Conservation (phyloP, 2,113 vertebrate genomes). For the Chamaetylas fuelleborni region DNA sequence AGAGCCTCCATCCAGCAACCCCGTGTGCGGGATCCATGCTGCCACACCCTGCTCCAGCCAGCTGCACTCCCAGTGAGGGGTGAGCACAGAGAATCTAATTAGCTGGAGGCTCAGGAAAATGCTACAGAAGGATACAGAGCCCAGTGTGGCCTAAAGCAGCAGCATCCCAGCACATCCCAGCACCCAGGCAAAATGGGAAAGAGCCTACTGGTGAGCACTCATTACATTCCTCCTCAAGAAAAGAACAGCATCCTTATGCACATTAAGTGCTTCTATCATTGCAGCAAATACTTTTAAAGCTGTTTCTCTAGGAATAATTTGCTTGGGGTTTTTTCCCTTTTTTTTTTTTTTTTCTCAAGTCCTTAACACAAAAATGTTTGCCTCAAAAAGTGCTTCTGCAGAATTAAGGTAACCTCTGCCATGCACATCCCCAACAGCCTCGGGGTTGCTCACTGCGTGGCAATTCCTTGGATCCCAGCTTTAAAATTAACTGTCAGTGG, state of each 20-base stretch:
- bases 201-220: neutral
- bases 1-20: neutral
- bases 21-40: neutral
- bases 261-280: neutral
- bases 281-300: neutral
- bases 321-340: fast-evolving
- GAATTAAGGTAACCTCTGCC: neutral
- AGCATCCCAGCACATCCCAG: neutral
- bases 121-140: neutral
- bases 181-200: neutral
- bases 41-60: neutral
- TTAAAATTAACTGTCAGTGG: neutral
- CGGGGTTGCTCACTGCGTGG: neutral
- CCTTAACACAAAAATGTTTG: neutral
- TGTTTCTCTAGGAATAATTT: neutral
- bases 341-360: neutral
- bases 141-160: neutral
- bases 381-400: neutral
- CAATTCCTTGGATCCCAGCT: neutral
- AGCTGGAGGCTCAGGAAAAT: neutral
- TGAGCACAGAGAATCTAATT: neutral
- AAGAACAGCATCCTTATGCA: neutral
- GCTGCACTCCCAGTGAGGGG: neutral
- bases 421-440: neutral
- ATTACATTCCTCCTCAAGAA: neutral